A percentile compares a stretch with the other conserved stretches of the same genome.
Conservation (phyloP, 2,888 invertebrate species). For the Hetaerina titia region DNA sequence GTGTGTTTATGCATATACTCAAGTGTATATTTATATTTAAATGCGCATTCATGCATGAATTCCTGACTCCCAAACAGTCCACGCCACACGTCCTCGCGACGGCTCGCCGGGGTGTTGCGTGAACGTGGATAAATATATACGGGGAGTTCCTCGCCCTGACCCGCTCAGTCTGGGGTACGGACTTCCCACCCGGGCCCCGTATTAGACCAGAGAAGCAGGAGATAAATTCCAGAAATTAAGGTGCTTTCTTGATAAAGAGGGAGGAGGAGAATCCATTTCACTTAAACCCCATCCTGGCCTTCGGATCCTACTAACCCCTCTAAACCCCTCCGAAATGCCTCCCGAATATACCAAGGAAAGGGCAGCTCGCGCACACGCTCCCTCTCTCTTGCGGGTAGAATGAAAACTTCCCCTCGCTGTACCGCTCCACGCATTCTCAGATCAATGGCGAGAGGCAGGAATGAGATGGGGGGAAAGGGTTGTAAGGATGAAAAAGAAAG, state of each 20-base stretch:
- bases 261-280: not conserved
- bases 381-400: conserved; percentile 1
- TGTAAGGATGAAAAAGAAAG: not conserved
- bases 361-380: not conserved
- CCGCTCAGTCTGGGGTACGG: too few relatives aligned
- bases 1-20: too few relatives aligned
- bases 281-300: not conserved
- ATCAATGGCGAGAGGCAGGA: not conserved
- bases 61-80: too few relatives aligned
- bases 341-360: not conserved
- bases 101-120: too few relatives aligned
- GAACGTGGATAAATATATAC: too few relatives aligned
- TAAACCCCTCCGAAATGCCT: not conserved
- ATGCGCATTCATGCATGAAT: too few relatives aligned
- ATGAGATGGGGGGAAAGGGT: not conserved
- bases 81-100: too few relatives aligned
- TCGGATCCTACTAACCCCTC: not conserved
- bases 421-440: not conserved
- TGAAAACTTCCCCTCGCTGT: not conserved
- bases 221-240: not conserved
- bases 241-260: not conserved
- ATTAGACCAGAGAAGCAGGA: not conserved
- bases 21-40: too few relatives aligned
- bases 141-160: too few relatives aligned
- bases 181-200: too few relatives aligned